These are phyloP conservation scores for Drosophila differens DNA, from an alignment of 2,888 invertebrate species.

Conservation along the genomic window DNA sequence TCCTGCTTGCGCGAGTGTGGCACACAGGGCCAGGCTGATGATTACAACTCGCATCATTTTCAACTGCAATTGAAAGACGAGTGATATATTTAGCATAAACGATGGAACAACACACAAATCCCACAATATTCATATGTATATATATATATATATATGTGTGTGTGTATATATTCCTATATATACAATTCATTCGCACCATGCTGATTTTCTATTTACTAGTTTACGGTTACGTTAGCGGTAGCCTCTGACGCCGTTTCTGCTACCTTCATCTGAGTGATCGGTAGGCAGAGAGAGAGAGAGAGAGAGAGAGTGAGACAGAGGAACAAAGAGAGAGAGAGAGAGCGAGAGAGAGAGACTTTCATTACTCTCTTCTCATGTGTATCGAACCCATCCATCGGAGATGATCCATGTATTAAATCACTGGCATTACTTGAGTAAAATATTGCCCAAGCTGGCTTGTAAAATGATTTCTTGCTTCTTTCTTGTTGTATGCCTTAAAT, in stretches of 20 bases:
- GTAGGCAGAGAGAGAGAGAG: slow-evolving; percentile 10
- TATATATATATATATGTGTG: background rate
- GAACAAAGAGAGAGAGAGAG: background rate
- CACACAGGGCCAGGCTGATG: slow-evolving; percentile 70
- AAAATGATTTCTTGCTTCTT: background rate
- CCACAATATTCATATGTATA: background rate
- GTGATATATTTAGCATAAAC: slow-evolving; percentile 4
- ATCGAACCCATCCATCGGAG: slow-evolving; percentile 12
- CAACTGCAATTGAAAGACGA: slow-evolving; percentile 31
- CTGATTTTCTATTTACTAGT: slow-evolving; percentile 18
- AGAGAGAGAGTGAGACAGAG: no score
- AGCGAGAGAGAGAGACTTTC: slow-evolving; percentile 30
- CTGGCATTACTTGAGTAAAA: background rate
- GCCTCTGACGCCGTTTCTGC: slow-evolving; percentile 3
- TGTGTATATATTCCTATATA: background rate
- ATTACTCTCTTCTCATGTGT: slow-evolving; percentile 26
- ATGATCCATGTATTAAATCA: slow-evolving; percentile 14
- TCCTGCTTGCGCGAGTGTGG: slow-evolving; percentile 67
- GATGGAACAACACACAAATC: background rate
- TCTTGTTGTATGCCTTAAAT: background rate
- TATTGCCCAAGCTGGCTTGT: background rate
- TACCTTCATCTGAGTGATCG: slow-evolving; percentile 20
- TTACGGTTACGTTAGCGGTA: slow-evolving; percentile 40
- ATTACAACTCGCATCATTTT: slow-evolving; percentile 69
- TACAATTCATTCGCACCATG: background rate